Base-by-base conservation (phyloP, 2,797 vertebrate species). In the Adrianichthys oophorus region DNA sequence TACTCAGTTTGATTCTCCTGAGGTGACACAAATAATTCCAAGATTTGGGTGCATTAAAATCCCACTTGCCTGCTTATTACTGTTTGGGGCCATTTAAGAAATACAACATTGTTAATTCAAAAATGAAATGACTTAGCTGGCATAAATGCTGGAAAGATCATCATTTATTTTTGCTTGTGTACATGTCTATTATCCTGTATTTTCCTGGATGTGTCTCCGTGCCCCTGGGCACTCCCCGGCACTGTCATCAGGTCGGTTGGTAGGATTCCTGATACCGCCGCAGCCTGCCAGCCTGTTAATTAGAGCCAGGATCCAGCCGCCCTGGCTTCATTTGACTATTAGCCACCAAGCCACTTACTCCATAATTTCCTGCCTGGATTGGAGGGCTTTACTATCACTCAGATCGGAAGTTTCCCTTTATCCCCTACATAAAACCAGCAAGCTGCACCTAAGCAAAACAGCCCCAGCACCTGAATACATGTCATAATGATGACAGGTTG, bases 361-460 rank as follows among this genome's bases (percentile, higher is more conserved):
- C 82, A 85, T 87, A 92, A 92, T 92, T 90, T 92, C 89, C 91
- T 92, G 91, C 86, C 84, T 87, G 82, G 80, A 85, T 83, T 82
- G 80, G 76, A 88, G 87, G 81, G 83, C 82, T 85, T 76, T 70
- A 72, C 83, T 84, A 90, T 90, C 87, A 78, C 76, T 85, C 74
- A 78, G 68, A 88, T 87, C 83, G 85, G 80, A 90, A 80, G 83
- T 84, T 85, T 89, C 76, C 69, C 84, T 88, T 91, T 85, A 92
- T 92, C 89, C 88, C 65, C 52, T 56, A 69, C 83, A 85, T 65
- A 82, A 86, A 89, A 60, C 78, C 70, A 52, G 70, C 54, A 15
- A 77, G 77, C 80, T 48, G 65, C 68, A 75, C 62, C 82, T 65
- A 64, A 77, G 67, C 67, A 47, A 69, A 60, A 56, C 68, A 57